A percentile compares a stretch with the other conserved stretches of the same genome.
These are phyloP conservation scores for Spilogale gracilis DNA, from an alignment of 2,113 vertebrate genomes.

Conservation along the genomic window DNA sequence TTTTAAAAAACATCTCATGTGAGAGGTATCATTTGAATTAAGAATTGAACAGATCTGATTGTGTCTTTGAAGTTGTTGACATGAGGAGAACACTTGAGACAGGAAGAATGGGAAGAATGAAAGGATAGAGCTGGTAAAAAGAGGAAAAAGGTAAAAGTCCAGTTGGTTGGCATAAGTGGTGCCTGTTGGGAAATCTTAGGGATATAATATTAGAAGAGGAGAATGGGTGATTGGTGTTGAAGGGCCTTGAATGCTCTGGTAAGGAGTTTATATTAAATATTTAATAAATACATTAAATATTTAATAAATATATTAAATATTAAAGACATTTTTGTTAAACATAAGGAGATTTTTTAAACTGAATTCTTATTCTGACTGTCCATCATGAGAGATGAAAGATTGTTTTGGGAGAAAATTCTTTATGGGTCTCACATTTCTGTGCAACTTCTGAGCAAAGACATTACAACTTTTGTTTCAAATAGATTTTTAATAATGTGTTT, in stretches of 20 bases:
- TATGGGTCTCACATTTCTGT: not conserved
- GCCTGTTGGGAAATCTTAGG: not conserved
- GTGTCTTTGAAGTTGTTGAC: not conserved
- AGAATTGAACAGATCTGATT: not conserved
- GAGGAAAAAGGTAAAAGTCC: not conserved
- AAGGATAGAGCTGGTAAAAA: not conserved
- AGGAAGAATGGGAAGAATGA: not conserved
- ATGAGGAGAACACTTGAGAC: not conserved
- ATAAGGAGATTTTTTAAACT: not conserved
- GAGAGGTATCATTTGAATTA: constrained; percentile 27
- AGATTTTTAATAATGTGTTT: not conserved
- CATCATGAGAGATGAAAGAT: not conserved
- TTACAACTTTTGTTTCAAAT: not conserved
- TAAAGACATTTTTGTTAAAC: not conserved
- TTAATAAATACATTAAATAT: too few species aligned
- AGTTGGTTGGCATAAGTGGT: not conserved
- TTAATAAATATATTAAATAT: too few species aligned
- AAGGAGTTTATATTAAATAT: constrained; percentile 1
- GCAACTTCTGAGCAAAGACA: not conserved
- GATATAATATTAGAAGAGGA: not conserved
- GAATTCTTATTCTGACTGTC: not conserved
- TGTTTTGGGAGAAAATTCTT: not conserved
- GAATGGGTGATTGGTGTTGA: not conserved
- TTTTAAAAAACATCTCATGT: not conserved
- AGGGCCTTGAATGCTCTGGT: not conserved